Evolutionary conservation across 2,797 vertebrate species (phyloP).

Genomic region (Enteromius unitaeniatus): DNA sequence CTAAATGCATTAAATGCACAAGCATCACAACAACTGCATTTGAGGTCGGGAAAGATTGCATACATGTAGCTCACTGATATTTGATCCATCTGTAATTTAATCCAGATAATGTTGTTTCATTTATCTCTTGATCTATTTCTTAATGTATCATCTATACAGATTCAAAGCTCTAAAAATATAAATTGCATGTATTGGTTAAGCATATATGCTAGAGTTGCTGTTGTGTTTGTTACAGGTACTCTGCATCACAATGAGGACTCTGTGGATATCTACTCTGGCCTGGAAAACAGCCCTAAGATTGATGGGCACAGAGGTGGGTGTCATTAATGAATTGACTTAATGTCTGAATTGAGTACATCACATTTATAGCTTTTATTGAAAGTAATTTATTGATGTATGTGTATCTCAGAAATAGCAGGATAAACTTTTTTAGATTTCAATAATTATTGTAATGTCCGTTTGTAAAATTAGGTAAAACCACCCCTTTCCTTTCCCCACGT

Average conservation of each 20-base stretch:
- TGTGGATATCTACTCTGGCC: constrained; percentile 93
- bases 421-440: background rate
- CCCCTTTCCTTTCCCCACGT: constrained; percentile 39
- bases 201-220: background rate
- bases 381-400: background rate
- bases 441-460: background rate
- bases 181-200: background rate
- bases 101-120: background rate
- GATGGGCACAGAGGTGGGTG: constrained; percentile 74
- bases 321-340: background rate
- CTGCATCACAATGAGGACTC: constrained; percentile 81
- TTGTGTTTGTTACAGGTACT: constrained; percentile 28
- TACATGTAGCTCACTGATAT: background rate
- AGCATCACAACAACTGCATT: background rate
- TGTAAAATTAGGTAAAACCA: constrained; percentile 31
- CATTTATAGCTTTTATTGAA: background rate
- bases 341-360: background rate
- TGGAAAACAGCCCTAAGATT: constrained; percentile 75
- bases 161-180: background rate
- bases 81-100: background rate
- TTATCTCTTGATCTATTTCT: background rate
- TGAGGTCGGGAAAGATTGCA: background rate
- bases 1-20: background rate
- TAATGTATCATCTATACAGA: background rate
- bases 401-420: background rate